Evolutionary conservation across 2,113 vertebrate genomes (phyloP), one percentile per base, ranked within the genome.

Genomic region (Rhombomys opimus): DNA sequence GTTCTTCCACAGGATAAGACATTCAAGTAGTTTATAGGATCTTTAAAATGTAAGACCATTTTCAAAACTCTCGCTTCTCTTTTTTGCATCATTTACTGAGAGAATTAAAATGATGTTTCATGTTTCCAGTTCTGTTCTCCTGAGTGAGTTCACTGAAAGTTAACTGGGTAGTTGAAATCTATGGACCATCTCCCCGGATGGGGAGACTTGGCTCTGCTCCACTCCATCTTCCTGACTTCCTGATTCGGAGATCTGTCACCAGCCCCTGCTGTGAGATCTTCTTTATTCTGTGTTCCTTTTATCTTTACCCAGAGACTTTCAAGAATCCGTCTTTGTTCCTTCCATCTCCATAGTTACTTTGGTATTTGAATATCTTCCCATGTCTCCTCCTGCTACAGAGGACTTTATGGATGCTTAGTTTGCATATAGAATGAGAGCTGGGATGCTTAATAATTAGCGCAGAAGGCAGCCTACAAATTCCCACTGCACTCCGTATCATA

Each of bases 211-310:
- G 89, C 92, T 93, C 61, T 57, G 35, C 67, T 97, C 82, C 95
- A 97, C 89, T 94, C 96, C 95, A 94, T 96, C 97, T 96, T 97
- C 95, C 94, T 91, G 95, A 96, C 96, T 96, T 96, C 95, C 91
- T 92, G 95, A 97, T 96, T 95, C 91, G 90, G 92, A 97, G 96
- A 97, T 97, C 97, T 96, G 95, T 97, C 95, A 95, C 72, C 85
- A 59, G 82, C 32, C 41, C 95, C 97, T 96, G 95, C 97, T 95
- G 96, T 89, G 96, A 97, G 86, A 96, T 91, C 35, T 14, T 93
- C 96, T 97, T 97, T 95, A 93, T 97, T 97, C 95, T 96, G 41
- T 95, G 94, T 94, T 96, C 57, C 95, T 97, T 97, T 98, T 96
- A 97, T 98, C 97, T 96, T 97, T 89, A 96, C 95, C 90, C 86